phyloP scores from a whole-genome alignment of 2,113 vertebrate species.

The Mola mola region DNA sequence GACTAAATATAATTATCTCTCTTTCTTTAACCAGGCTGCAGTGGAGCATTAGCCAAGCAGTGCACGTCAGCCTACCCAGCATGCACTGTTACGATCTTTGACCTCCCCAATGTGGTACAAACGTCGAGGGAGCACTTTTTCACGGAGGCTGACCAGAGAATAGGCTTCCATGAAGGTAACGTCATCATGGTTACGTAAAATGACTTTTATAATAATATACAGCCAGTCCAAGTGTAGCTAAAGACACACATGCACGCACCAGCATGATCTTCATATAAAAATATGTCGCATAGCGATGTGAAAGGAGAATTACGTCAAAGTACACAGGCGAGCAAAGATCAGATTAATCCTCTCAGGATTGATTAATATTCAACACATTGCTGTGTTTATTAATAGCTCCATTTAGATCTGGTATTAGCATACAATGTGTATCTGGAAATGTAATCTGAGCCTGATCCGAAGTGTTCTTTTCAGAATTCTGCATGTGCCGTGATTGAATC shows the following conservation, averaged over 20 bases:
- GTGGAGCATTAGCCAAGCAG: constrained; percentile 87
- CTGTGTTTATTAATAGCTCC: not conserved
- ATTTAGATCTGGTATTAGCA: not conserved
- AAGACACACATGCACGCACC: constrained; percentile 3
- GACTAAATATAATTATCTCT: constrained; percentile 42
- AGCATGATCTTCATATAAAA: too few relatives aligned
- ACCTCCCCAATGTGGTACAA: constrained; percentile 84
- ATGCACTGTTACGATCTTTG: constrained; percentile 85
- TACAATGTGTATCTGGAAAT: not conserved
- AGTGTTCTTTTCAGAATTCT: not conserved
- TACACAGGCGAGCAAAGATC: too few relatives aligned
- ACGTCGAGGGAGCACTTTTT: constrained; percentile 80
- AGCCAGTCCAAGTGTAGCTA: not conserved
- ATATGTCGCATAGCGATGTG: too few relatives aligned
- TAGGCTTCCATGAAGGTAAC: constrained; percentile 85
- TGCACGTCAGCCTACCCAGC: constrained; percentile 83
- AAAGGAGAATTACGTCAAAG: too few relatives aligned
- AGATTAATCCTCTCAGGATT: too few relatives aligned
- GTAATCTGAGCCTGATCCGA: not conserved
- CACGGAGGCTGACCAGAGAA: constrained; percentile 54
- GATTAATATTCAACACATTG: not conserved
- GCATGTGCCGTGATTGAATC: not conserved
- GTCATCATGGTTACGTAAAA: not conserved
- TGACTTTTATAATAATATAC: constrained; percentile 12
- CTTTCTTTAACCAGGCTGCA: constrained; percentile 81